Evolutionary conservation across 2,113 vertebrate species (phyloP).

Genomic region (Varanus salvator): DNA sequence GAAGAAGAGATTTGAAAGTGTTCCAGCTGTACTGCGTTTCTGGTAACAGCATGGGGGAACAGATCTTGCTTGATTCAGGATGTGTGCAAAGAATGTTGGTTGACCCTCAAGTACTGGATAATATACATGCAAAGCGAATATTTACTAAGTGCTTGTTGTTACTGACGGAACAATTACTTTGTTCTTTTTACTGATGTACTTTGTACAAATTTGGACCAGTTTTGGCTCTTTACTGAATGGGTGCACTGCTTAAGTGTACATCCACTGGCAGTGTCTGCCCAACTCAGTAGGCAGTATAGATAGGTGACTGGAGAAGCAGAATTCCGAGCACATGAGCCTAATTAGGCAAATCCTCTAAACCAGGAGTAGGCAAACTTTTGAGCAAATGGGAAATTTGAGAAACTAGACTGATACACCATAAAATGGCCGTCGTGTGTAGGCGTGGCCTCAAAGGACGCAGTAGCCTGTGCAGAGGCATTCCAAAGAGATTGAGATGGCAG

Average conservation of each 20-base stretch:
- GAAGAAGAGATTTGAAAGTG: slow-evolving; percentile 1
- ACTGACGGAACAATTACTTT: not conserved
- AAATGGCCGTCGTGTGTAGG: too few relatives aligned
- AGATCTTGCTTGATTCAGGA: not conserved
- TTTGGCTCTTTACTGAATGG: not conserved
- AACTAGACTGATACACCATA: too few relatives aligned
- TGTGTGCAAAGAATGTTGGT: not conserved
- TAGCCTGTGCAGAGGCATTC: too few relatives aligned
- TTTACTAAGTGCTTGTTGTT: not conserved
- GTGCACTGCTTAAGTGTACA: not conserved
- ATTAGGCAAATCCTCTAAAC: not conserved
- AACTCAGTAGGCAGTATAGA: not conserved
- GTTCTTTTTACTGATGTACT: too few relatives aligned
- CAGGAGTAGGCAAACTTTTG: too few relatives aligned
- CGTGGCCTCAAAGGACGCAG: too few relatives aligned
- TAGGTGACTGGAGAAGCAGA: not conserved
- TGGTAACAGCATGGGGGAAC: not conserved
- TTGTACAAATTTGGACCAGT: not conserved
- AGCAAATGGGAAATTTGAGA: too few relatives aligned
- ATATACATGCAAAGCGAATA: not conserved
- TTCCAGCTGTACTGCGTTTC: not conserved
- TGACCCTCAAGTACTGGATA: not conserved
- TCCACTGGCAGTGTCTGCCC: not conserved
- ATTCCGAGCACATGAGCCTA: not conserved
- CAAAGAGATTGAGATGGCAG: too few relatives aligned